Base-by-base conservation (phyloP, 2,797 vertebrate species). In the Mormyrus hasselquistii region DNA sequence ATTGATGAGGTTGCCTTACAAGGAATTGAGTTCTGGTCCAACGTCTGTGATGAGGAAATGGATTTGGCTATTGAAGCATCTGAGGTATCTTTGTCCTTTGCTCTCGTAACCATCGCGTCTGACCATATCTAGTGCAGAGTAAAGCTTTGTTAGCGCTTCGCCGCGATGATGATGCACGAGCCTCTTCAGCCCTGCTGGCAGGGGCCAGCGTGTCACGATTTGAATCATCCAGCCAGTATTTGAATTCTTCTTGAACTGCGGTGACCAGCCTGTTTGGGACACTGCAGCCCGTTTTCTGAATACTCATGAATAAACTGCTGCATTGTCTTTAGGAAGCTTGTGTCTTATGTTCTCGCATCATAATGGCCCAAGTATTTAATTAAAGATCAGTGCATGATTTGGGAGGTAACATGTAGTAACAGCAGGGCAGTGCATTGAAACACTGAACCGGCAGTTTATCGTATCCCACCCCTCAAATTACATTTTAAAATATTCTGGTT, bases 11-110 rank as follows among this genome's bases (percentile, higher is more conserved):
- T 99, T 89, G 97, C 98, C 84, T 94, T 99, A 0, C 98, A 99
- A 93, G 98, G 98, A 7, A 99, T 99, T n/a, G 98, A 99, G 94
- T 99, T 99, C 95, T 99, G 98, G 98, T 99, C 98, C 89, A 99
- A 99, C 1, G 98, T 99, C 8, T 99, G 98, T 0, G 98, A 99
- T 16, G 98, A 99, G 93, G 98, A 99, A 93, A 99, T 99, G 98
- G 98, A 99, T 92, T 91, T 99, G 92, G 98, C 98, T 91, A 99
- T 99, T 29, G 98, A 99, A 91, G 98, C 98, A 4, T 97, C 98
- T 0, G 98, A 99, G 97, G 98, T 99, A 91, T 8, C 38, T 62
- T n/a, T 14, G 25, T 59, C 12, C 22, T 14, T 0, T 0, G 4
- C 14, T 0, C 0, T 62, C 22, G 2, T 34, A 2, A 12, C 10